These are phyloP conservation scores for Sebastes nivosus DNA, from an alignment of 2,797 vertebrate genomes.

Conservation along the genomic window DNA sequence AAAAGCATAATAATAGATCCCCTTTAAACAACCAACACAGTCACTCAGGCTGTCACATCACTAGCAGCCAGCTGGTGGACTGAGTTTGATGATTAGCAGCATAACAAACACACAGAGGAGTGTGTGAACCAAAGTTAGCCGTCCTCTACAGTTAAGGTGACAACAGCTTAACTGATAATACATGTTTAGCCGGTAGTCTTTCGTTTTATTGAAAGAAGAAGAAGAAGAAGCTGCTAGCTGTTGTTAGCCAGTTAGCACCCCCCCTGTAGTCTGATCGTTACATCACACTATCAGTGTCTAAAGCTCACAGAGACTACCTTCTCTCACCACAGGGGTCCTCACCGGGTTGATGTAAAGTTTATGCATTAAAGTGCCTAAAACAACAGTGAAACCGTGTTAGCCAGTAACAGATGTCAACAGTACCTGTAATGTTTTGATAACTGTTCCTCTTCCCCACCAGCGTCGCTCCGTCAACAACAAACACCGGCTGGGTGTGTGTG, in stretches of 20 bases:
- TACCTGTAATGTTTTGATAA: constrained; percentile 21
- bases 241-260: not conserved
- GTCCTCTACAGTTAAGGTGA: too few species aligned
- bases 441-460: not conserved
- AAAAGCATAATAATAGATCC: too few species aligned
- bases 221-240: not conserved
- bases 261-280: too few species aligned
- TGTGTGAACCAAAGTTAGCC: not conserved
- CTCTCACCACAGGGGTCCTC: too few species aligned
- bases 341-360: not conserved
- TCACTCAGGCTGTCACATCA: not conserved
- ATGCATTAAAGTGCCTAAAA: not conserved
- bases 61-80: not conserved
- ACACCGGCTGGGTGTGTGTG: not conserved
- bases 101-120: not conserved
- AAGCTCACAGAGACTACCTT: not conserved
- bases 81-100: not conserved
- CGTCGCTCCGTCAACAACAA: constrained; percentile 30
- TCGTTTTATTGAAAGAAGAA: not conserved
- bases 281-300: too few species aligned
- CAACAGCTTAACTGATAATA: not conserved
- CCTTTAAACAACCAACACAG: not conserved
- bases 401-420: not conserved
- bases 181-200: not conserved
- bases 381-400: not conserved